A percentile compares a stretch with the other conserved stretches of the same genome.
Conservation (phyloP, 2,113 vertebrate species). For the Ginglymostoma cirratum region DNA sequence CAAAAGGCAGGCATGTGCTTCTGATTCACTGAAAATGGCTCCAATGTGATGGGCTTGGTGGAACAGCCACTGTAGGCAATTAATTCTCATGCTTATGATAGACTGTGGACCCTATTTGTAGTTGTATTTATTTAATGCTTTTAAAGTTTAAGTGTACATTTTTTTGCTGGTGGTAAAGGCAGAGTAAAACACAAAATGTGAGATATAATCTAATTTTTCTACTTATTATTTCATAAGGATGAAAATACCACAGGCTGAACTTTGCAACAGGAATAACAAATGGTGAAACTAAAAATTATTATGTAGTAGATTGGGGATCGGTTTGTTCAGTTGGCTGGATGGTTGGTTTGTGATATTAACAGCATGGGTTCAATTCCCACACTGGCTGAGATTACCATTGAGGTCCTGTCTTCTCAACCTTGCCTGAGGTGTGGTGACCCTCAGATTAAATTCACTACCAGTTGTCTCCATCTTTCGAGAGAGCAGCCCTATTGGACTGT, state of each 20-base stretch:
- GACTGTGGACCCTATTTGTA: background rate
- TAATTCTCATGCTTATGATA: background rate
- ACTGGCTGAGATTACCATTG: no score
- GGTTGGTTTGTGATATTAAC: no score
- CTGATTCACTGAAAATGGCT: background rate
- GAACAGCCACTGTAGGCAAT: background rate
- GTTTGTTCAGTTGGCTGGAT: no score
- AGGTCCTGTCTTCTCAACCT: no score
- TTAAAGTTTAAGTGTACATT: background rate
- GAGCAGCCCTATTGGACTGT: no score
- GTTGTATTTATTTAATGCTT: background rate
- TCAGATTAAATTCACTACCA: no score
- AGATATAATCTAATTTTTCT: background rate
- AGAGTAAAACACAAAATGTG: background rate
- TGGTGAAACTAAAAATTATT: background rate
- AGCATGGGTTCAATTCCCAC: no score
- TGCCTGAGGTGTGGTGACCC: no score
- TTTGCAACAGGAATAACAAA: background rate
- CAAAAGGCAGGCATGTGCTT: constrained; percentile 1
- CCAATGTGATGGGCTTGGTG: background rate
- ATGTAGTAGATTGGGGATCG: background rate
- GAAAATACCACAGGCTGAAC: background rate
- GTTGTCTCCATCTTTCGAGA: no score
- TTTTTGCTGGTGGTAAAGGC: background rate
- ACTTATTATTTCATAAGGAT: background rate